Base-by-base conservation (phyloP, 2,113 vertebrate genomes). In the Coryphaenoides rupestris region DNA sequence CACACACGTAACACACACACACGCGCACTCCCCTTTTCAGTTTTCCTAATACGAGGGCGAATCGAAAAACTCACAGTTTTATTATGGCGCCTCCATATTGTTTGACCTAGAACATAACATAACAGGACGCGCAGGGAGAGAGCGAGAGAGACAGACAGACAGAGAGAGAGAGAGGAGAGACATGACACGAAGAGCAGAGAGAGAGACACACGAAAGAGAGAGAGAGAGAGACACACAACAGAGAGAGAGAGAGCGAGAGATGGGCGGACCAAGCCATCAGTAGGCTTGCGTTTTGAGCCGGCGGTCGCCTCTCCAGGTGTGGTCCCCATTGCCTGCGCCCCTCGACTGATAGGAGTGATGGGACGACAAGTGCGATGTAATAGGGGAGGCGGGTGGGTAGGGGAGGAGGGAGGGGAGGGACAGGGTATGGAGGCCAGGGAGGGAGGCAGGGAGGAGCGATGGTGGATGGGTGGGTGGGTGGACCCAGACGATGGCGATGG, bases 261-360 rank as follows among this genome's bases (percentile, higher is more conserved):
- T 14, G 19, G 54, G 21, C 24, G 19, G 15, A 72, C n/a, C 58
- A 53, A 21, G 14, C 3, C n/a, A n/a, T n/a, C n/a, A n/a, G 59
- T 58, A 75, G 64, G 59, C 61, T 60, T 63, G 70, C 69, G 60
- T 67, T 74, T 68, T 73, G 62, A 75, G 79, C 61, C 86, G 28
- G 59, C 64, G 72, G 80, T 68, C 75, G 77, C 63, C 69, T 73
- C 78, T 83, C 78, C 0, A 28, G 66, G 22, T 78, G 86, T 54
- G 75, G 84, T 76, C 78, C 52, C 45, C 47, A 58, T n/a, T 63
- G 84, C 70, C 86, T 87, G 86, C 70, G 68, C 70, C 79, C 70
- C 7, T n/a, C n/a, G 63, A 13, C 82, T 87, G 86, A 87, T 87
- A 87, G 74, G 16, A 67, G 53, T 63, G 54, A 63, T 55, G 53